phyloP scores from a whole-genome alignment of 2,888 invertebrate genomes.

The Didymodactylos carnosus region DNA sequence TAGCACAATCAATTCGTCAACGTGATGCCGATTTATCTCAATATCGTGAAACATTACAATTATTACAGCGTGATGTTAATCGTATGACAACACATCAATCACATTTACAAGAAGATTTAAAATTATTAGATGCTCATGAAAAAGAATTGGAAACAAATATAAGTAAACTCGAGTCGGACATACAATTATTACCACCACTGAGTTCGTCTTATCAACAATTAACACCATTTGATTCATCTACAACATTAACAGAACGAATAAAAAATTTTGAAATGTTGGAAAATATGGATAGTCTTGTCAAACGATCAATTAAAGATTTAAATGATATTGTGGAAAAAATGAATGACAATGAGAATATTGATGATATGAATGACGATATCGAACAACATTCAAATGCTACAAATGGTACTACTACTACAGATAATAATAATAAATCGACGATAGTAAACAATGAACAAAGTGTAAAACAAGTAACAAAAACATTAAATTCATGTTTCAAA shows the following conservation, averaged over 20 bases:
- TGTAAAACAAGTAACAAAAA: background rate
- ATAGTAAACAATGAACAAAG: background rate
- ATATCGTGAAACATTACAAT: background rate
- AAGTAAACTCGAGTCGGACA: background rate
- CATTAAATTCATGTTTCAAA: background rate
- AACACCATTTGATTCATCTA: background rate
- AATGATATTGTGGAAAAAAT: background rate
- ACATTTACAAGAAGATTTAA: background rate
- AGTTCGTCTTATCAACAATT: background rate
- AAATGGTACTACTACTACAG: too few relatives aligned
- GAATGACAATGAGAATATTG: background rate
- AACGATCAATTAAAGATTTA: background rate
- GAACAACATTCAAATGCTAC: too few relatives aligned
- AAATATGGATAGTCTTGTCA: background rate
- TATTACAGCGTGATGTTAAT: background rate
- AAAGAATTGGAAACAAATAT: background rate
- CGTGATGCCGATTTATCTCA: background rate
- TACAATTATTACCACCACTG: background rate
- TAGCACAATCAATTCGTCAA: background rate
- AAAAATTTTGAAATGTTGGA: background rate
- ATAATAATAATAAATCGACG: background rate
- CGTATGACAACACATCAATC: background rate
- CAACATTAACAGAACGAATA: background rate
- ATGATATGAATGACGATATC: background rate
- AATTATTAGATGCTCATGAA: background rate